phyloP scores from a whole-genome alignment of 2,888 invertebrate genomes.

The Drosophila kambysellisi region DNA sequence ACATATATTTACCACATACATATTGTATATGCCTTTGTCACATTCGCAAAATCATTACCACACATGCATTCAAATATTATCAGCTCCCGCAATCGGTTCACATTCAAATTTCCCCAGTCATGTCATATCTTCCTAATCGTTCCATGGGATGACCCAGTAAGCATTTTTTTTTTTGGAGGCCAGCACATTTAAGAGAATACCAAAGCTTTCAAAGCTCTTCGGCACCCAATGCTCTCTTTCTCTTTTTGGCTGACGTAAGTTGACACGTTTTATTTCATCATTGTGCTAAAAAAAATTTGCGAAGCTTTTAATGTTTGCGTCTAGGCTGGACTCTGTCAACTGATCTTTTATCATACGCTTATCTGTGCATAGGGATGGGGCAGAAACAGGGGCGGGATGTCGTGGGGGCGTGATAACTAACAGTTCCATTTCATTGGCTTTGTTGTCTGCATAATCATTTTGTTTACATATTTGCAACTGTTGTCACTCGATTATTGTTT shows the following conservation, averaged over 20 bases:
- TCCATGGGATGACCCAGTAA: slow-evolving; percentile 26
- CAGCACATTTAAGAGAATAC: slow-evolving; percentile 17
- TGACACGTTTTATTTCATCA: slow-evolving; percentile 51
- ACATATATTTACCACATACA: slow-evolving; percentile 2
- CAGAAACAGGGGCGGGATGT: background rate
- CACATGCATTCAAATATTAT: slow-evolving; percentile 4
- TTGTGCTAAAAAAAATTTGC: slow-evolving; percentile 11
- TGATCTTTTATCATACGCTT: slow-evolving; percentile 42
- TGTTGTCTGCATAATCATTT: slow-evolving; percentile 77
- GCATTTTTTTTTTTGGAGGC: slow-evolving; percentile 19
- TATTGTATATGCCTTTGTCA: background rate
- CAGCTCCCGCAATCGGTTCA: slow-evolving; percentile 20
- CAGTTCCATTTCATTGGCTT: slow-evolving; percentile 43
- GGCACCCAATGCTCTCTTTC: slow-evolving; percentile 16
- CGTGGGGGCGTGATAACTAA: background rate
- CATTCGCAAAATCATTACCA: slow-evolving; percentile 14
- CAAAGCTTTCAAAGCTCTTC: slow-evolving; percentile 33
- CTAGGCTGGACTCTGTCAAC: slow-evolving; percentile 19
- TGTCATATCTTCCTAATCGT: slow-evolving; percentile 25
- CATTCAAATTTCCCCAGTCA: slow-evolving; percentile 31
- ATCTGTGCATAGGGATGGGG: slow-evolving; percentile 17
- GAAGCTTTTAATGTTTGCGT: slow-evolving; percentile 21
- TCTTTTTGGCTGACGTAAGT: slow-evolving; percentile 49
- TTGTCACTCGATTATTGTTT: slow-evolving; percentile 11
- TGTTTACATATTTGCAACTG: slow-evolving; percentile 62